A percentile compares a stretch with the other conserved stretches of the same genome.
These are phyloP conservation scores for Teleiodes luculella DNA, from an alignment of 2,888 invertebrate species.

Conservation along the genomic window DNA sequence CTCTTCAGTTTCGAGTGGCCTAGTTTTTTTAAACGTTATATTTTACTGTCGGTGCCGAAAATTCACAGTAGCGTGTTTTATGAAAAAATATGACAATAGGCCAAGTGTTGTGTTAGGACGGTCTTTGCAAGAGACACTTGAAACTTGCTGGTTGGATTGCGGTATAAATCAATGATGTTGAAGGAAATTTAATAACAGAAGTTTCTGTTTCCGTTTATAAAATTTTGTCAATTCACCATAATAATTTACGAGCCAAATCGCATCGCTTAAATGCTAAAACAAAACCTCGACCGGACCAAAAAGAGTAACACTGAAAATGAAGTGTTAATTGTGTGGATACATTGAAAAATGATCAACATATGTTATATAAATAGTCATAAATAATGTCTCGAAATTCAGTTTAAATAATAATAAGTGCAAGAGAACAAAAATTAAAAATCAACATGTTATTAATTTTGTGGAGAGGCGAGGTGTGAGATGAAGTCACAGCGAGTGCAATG, in stretches of 20 bases:
- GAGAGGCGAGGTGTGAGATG: constrained; percentile 72
- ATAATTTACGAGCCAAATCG: constrained; percentile 43
- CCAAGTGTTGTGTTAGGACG: background rate
- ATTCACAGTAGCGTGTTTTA: background rate
- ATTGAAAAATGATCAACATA: constrained; percentile 79
- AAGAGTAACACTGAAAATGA: constrained; percentile 70
- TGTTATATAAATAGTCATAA: constrained; percentile 78
- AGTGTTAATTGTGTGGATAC: constrained; percentile 78
- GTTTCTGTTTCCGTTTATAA: too few species aligned
- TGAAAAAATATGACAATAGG: background rate
- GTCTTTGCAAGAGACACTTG: background rate
- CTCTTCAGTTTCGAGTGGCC: background rate
- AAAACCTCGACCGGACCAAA: constrained; percentile 53
- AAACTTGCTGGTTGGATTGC: background rate
- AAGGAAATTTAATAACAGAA: too few species aligned
- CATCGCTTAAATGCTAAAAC: constrained; percentile 51
- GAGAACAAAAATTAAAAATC: constrained; percentile 75
- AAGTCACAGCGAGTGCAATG: constrained; percentile 40
- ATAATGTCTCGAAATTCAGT: constrained; percentile 74
- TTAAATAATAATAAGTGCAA: constrained; percentile 78
- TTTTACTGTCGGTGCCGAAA: background rate
- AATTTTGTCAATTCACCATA: constrained; percentile 36
- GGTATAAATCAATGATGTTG: background rate
- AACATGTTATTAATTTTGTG: constrained; percentile 76
- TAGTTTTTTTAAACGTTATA: background rate